Evolutionary conservation across 2,113 vertebrate species (phyloP), one percentile per base, ranked within the genome.

Genomic region (Conger conger): DNA sequence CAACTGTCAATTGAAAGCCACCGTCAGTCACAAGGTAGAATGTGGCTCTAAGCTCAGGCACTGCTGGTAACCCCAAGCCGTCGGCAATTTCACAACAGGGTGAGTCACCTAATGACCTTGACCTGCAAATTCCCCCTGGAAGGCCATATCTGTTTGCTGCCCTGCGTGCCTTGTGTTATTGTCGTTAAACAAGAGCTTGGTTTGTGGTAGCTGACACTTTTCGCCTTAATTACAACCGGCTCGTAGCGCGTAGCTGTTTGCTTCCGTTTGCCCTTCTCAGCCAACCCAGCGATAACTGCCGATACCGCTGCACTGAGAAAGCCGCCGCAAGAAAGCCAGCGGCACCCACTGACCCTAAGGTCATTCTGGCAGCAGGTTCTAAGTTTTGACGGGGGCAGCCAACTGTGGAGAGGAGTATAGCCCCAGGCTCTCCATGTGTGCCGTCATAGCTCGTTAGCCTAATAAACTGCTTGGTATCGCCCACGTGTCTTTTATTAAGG

Each of bases 361-460:
- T 93, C 91, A 91, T 85, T 90, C 86, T 90, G 90, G 92, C 91
- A 90, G 92, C 93, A 93, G 93, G 93, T 93, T 93, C 88, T 84
- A 89, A 92, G 90, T 91, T 94, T 93, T 94, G 92, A 94, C 92
- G 90, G 92, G 88, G 88, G 90, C 88, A 91, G 91, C 91, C 92
- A 87, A 93, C 91, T 93, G 93, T 91, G 89, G 87, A 88, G 89
- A 89, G 85, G 87, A 91, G 88, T 81, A 23, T 63, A 86, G 91
- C 91, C 85, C 15, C 37, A 37, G 91, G 91, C 86, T 0, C 87
- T 89, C 87, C 81, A 77, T 90, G 90, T 88, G 88, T 90, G 91
- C 89, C 85, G 87, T 92, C 93, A 91, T 81, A 89, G 91, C 91
- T 88, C 36, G 84, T 94, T 94, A 93, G 91, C 90, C 90, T 90